Percentiles rank a stretch among this genome's conserved stretches.
Evolutionary conservation across 2,113 vertebrate species (phyloP).

Genomic region (Malurus cyaneus): DNA sequence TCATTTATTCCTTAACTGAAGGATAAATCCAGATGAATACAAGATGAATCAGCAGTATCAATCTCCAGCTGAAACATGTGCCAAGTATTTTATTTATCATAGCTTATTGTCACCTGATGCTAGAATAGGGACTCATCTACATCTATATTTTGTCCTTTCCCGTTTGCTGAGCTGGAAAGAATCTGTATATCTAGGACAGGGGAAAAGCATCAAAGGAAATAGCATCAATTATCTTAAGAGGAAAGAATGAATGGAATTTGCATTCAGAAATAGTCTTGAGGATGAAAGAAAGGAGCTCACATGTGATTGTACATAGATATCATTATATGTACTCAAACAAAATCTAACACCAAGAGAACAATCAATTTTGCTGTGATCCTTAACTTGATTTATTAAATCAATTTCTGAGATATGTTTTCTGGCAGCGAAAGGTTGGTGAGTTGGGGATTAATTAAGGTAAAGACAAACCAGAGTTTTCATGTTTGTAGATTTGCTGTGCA

Average conservation of each 20-base stretch:
- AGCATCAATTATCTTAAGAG: background rate
- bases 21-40: background rate
- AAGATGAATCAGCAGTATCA: background rate
- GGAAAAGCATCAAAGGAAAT: background rate
- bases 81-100: background rate
- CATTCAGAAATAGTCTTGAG: background rate
- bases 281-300: background rate
- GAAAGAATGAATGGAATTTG: constrained; percentile 27
- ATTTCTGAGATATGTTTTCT: background rate
- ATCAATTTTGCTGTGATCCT: background rate
- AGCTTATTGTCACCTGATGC: background rate
- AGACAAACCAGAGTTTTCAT: background rate
- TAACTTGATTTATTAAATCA: background rate
- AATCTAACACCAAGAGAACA: background rate
- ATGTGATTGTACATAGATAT: background rate
- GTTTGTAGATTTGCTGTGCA: background rate
- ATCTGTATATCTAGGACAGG: background rate
- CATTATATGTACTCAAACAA: background rate
- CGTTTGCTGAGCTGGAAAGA: background rate
- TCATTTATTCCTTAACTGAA: background rate
- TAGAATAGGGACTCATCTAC: background rate
- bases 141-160: background rate
- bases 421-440: background rate
- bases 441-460: background rate
- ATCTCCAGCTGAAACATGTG: background rate